Evolutionary conservation across 2,888 invertebrate species (phyloP), one percentile per base, ranked within the genome.

Genomic region (Erebia aethiops): DNA sequence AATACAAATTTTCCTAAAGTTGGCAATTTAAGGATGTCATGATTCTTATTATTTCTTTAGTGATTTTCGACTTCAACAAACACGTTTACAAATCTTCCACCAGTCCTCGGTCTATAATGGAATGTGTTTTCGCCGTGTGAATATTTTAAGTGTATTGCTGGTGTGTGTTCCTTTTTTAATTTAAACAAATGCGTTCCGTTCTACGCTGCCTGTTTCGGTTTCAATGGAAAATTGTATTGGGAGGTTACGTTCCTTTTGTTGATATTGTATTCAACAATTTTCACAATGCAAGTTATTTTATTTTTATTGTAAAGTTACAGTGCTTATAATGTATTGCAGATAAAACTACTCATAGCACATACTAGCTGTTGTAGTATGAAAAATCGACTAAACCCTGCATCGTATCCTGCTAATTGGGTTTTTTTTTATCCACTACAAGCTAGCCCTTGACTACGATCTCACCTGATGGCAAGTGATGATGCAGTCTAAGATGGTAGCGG

Each of bases 131-230:
- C 80, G 83, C 83, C 86, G 90, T 89, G 88, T 86, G 87, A 87
- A 86, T 84, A 81, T 85, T 84, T 84, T 88, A 88, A 88, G 87
- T 87, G 86, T 88, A 89, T 89, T 89, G 89, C 85, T 79, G 79
- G 84, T 81, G 83, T 85, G 80, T 84, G 82, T 81, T 82, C 21
- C 61, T 65, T 86, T 87, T 89, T 87, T 86, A 87, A 87, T 88
- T 87, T 84, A 82, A 80, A 86, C 82, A 87, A 88, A 88, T 88
- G 88, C 82, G 80, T 84, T 84, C 78, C 78, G 76, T 82, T 82
- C 77, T 77, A 74, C 77, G 70, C 71, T 71, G 74, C 71, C 67
- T 72, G 74, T 74, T 75, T 76, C 71, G 75, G 68, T 74, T 69
- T 75, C 72, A 69, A 75, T 71, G 73, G 70, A 73, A 62, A 77